Evolutionary conservation across 2,888 invertebrate species (phyloP).

Genomic region (Pecten maximus): DNA sequence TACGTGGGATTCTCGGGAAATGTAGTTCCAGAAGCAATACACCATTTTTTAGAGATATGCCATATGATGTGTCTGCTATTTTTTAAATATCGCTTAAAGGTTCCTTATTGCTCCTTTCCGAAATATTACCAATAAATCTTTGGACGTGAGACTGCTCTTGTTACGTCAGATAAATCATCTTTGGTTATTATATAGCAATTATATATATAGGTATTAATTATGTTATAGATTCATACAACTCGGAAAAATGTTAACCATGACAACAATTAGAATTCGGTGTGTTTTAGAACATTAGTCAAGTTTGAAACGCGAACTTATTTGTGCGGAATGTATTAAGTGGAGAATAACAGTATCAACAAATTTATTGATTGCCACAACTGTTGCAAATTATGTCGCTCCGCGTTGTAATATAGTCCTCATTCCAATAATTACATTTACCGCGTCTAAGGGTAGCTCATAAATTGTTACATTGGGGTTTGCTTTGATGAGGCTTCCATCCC

Average conservation of each 20-base stretch:
- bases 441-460: background rate
- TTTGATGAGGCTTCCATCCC: conserved; percentile 9
- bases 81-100: background rate
- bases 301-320: background rate
- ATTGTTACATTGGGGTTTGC: background rate
- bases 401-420: conserved; percentile 10
- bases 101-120: background rate
- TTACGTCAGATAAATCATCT: background rate
- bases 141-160: background rate
- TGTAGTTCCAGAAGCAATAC: background rate
- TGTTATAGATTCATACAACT: background rate
- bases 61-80: background rate
- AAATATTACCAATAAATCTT: background rate
- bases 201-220: background rate
- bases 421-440: conserved; percentile 18
- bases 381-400: conserved; percentile 4
- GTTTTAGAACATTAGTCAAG: background rate
- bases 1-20: background rate
- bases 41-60: background rate
- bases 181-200: background rate
- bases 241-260: background rate
- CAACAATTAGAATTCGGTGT: background rate
- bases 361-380: conserved; percentile 27
- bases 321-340: background rate
- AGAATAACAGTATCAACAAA: background rate